These are phyloP conservation scores for Dasyornis broadbenti DNA, from an alignment of 2,113 vertebrate genomes.

Conservation along the genomic window DNA sequence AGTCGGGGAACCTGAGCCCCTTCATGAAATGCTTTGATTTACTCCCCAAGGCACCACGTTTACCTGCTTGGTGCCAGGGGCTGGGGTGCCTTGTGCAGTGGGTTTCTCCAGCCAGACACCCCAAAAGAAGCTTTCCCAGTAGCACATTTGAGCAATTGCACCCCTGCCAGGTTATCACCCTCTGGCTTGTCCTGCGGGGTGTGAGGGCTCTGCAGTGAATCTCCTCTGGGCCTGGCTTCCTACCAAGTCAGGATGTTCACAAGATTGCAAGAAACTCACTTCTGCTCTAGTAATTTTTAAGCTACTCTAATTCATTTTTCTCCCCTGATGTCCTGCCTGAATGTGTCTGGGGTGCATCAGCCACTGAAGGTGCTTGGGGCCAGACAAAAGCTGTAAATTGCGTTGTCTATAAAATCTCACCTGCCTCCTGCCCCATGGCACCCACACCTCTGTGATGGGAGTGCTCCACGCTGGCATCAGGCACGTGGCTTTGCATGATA, in stretches of 20 bases:
- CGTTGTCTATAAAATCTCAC: not conserved
- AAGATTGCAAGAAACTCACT: constrained; percentile 2
- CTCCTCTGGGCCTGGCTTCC: not conserved
- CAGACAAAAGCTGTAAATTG: not conserved
- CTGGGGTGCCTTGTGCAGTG: not conserved
- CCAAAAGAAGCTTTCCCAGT: not conserved
- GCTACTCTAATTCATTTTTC: not conserved
- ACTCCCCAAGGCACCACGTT: accelerated
- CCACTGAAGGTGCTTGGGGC: not conserved
- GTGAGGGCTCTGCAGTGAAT: not conserved
- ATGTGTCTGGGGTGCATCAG: not conserved
- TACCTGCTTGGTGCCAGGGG: not conserved
- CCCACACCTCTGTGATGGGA: not conserved
- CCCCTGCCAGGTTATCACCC: not conserved
- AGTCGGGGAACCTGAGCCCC: not conserved
- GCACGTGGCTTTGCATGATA: not conserved
- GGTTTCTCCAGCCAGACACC: not conserved
- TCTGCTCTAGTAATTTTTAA: constrained; percentile 43
- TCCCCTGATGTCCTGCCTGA: not conserved
- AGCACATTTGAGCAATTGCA: not conserved
- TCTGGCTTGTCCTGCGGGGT: accelerated
- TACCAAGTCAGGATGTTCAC: constrained; percentile 12
- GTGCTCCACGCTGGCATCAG: not conserved
- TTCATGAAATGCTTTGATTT: not conserved
- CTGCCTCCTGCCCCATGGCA: not conserved